These are phyloP conservation scores for Odontamblyopus rebecca DNA, from an alignment of 2,797 vertebrate genomes.

Conservation along the genomic window DNA sequence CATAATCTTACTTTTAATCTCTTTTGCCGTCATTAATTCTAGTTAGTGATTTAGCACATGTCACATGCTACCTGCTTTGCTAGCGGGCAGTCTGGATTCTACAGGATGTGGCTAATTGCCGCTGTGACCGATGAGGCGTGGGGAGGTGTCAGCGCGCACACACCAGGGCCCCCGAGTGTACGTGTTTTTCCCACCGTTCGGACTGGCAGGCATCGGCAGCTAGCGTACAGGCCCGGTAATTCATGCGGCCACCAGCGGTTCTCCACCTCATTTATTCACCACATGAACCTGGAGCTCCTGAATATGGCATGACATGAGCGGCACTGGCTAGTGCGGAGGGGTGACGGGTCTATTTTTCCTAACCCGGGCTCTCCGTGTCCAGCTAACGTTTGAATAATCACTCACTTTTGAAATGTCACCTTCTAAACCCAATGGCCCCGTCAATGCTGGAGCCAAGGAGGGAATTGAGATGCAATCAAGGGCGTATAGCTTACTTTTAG, in stretches of 20 bases:
- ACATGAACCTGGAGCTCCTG: slow-evolving; percentile 63
- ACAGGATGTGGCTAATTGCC: slow-evolving; percentile 24
- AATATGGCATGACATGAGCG: slow-evolving; percentile 65
- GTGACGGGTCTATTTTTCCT: slow-evolving; percentile 48
- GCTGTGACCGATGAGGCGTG: slow-evolving; percentile 3
- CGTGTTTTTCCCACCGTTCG: slow-evolving; percentile 31
- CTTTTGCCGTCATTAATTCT: background rate
- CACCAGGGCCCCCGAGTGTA: background rate
- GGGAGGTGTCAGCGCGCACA: slow-evolving; percentile 6
- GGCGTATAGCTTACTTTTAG: too few species aligned
- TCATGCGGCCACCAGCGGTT: slow-evolving; percentile 56
- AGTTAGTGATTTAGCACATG: background rate
- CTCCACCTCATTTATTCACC: slow-evolving; percentile 70
- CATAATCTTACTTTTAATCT: too few species aligned
- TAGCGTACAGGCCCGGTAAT: slow-evolving; percentile 45
- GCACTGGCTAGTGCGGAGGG: slow-evolving; percentile 7
- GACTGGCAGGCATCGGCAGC: slow-evolving; percentile 34
- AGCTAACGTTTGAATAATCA: slow-evolving; percentile 68
- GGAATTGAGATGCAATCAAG: too few species aligned
- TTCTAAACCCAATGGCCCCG: slow-evolving; percentile 68
- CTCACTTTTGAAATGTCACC: slow-evolving; percentile 71
- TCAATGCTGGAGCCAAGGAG: background rate
- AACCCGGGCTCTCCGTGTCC: slow-evolving; percentile 28
- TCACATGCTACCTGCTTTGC: background rate
- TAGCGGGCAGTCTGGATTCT: background rate